Evolutionary conservation across 92 coral and sea anemone species (phyloP).

Genomic region (Parazoanthus darwini): DNA sequence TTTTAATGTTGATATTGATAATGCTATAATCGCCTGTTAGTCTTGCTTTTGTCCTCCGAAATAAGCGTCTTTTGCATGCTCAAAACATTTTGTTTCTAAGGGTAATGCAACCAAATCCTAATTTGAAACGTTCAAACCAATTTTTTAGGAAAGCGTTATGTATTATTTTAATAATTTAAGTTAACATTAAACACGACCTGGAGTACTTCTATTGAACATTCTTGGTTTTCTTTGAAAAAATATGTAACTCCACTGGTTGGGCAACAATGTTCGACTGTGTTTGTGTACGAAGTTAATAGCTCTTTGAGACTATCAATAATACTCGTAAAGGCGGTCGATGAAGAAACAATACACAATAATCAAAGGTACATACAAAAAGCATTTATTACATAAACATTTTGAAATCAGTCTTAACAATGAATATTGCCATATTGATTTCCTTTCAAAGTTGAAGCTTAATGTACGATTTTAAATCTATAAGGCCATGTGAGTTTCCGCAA

Average conservation of each 20-base stretch:
- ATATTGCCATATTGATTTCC: not conserved
- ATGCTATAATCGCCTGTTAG: not conserved
- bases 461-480: not conserved
- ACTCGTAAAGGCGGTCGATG: not conserved
- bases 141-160: not conserved
- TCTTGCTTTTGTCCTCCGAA: not conserved
- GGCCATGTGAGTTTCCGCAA: not conserved
- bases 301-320: not conserved
- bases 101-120: not conserved
- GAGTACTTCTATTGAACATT: not conserved
- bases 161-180: not conserved
- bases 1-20: not conserved
- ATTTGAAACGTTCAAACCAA: not conserved
- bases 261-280: not conserved
- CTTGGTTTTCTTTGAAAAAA: constrained; percentile 6
- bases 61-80: not conserved
- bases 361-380: constrained; percentile 5
- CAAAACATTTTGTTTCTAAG: not conserved
- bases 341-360: constrained; percentile 13
- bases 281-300: constrained; percentile 18
- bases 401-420: constrained; percentile 3
- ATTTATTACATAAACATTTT: constrained; percentile 4
- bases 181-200: not conserved
- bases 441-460: not conserved
- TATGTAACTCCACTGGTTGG: not conserved